Evolutionary conservation across 2,797 vertebrate genomes (phyloP), one percentile per base, ranked within the genome.

Genomic region (Dromococcyx pavoninus): DNA sequence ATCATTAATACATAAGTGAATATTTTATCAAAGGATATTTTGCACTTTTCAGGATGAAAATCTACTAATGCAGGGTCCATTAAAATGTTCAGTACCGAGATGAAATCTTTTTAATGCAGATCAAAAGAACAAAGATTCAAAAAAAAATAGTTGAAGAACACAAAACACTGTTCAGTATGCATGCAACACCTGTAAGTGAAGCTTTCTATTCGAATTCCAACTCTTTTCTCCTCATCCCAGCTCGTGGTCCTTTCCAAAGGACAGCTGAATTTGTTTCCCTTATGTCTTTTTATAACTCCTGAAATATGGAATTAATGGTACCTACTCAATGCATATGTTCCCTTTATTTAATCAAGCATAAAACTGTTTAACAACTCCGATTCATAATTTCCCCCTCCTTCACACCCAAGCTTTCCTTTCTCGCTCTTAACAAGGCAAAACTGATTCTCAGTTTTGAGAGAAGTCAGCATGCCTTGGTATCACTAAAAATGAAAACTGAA

Each of bases 11-110:
- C 83, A 90, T 94, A 54, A 93, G 71, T 73, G 89, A 91, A 95
- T 95, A 91, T 79, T 97, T 92, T 93, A 96, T 95, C 96, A 95
- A 96, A 96, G 64, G 48, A 44, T 86, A 91, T 66, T 94, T 79
- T 86, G 65, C 80, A 81, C 44, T 74, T 83, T 91, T 83, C 77
- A 51, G 60, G 41, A 92, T 46, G 61, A 79, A 71, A 93, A 37
- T 70, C 88, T 88, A 60, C 62, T 93, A 94, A 81, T 82, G 62
- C 77, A 82, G 64, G 62, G 86, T 81, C 86, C 74, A 94, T 91
- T 94, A 94, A 91, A 89, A 54, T 76, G 67, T 48, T 89, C 86
- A 72, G 75, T 72, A 85, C 35, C 1, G 1, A 81, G 76, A 91
- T 53, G 81, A 67, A 28, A 62, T 67, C 57, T 92, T 95, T 94